These are phyloP conservation scores for Macrotus californicus DNA, from an alignment of 2,113 vertebrate genomes.

Conservation along the genomic window DNA sequence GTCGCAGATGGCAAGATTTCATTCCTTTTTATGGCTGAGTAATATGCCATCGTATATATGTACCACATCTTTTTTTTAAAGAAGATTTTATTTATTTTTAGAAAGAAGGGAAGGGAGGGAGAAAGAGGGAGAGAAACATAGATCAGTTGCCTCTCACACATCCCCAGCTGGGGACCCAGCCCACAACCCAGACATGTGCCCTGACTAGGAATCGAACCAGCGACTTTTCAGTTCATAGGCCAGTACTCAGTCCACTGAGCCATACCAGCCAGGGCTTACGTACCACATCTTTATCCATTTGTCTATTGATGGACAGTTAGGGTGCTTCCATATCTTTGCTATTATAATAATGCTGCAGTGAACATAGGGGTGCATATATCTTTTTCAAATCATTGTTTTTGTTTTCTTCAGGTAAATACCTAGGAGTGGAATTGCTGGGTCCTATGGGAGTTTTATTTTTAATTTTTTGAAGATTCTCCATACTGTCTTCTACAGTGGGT, in stretches of 20 bases:
- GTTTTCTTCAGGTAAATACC: background rate
- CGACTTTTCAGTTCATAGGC: too few species aligned
- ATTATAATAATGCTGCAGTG: background rate
- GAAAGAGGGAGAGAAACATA: too few species aligned
- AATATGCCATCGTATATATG: background rate
- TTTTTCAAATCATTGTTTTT: background rate
- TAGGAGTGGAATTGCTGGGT: background rate
- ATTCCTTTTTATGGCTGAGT: background rate
- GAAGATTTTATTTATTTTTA: too few species aligned
- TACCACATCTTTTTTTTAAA: too few species aligned
- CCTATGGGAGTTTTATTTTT: background rate
- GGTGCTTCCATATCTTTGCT: background rate
- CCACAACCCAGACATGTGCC: too few species aligned
- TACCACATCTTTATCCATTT: too few species aligned
- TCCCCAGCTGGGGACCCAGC: too few species aligned
- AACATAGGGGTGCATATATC: background rate
- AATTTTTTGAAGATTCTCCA: background rate
- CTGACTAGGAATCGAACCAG: too few species aligned
- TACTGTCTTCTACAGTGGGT: background rate
- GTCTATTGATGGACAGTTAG: fast-evolving
- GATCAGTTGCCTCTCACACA: too few species aligned
- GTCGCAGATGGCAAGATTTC: background rate
- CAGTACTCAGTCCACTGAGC: too few species aligned
- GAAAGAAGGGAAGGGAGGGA: too few species aligned
- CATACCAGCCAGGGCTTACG: too few species aligned